Conservation (phyloP, 2,797 vertebrate genomes). For the Sciaenops ocellatus region DNA sequence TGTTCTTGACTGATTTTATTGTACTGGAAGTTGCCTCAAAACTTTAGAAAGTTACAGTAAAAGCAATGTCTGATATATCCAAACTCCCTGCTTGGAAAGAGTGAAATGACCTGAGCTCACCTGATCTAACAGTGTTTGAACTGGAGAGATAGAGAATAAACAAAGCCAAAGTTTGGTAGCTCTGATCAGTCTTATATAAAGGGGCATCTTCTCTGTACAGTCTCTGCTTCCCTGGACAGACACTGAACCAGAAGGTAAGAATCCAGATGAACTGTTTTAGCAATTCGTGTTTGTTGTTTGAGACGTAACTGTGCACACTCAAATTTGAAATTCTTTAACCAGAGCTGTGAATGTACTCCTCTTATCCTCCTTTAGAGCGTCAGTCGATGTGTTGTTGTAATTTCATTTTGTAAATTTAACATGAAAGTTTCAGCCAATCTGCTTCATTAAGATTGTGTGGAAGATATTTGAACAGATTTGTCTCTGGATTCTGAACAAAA, state of each 20-base stretch:
- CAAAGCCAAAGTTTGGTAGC: slow-evolving; percentile 71
- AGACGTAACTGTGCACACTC: neutral
- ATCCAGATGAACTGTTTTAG: neutral
- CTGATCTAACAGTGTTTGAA: no score
- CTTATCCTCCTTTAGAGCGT: neutral
- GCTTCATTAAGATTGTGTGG: neutral
- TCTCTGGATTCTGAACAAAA: no score
- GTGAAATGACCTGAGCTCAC: no score
- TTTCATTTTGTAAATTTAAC: neutral
- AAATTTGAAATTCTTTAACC: no score
- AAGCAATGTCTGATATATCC: no score
- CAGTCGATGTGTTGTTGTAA: neutral
- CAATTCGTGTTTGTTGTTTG: neutral
- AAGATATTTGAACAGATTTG: neutral
- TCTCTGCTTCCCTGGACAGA: slow-evolving; percentile 18
- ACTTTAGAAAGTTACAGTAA: no score
- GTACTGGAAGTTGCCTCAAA: neutral
- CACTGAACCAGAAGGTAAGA: slow-evolving; percentile 45
- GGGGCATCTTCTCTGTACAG: neutral
- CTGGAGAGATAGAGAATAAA: slow-evolving; percentile 48
- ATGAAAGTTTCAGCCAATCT: neutral
- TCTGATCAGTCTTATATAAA: neutral
- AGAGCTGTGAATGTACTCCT: neutral
- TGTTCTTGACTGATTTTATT: neutral
- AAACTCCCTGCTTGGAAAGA: no score